Evolutionary conservation across 2,888 invertebrate species (phyloP).

Genomic region (Argyra leucocephala): DNA sequence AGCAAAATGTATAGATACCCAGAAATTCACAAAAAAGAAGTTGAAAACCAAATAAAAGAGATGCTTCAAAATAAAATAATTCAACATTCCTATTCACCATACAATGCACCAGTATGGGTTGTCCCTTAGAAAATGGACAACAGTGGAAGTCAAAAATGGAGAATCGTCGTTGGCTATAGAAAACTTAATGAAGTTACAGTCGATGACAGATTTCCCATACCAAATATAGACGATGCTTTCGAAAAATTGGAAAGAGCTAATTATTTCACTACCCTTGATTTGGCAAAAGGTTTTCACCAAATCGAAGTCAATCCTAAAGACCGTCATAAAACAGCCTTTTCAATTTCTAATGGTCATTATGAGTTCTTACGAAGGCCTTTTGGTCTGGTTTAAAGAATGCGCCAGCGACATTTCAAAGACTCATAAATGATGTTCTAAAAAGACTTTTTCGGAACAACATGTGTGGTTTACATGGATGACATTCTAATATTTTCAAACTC

Average conservation of each 20-base stretch:
- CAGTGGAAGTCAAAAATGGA: constrained; percentile 9
- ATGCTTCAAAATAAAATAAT: constrained; percentile 22
- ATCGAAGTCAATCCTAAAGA: too few species aligned
- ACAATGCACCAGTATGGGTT: constrained; percentile 23
- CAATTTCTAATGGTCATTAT: constrained; percentile 14
- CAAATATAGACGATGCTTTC: neutral
- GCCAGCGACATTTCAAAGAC: constrained; percentile 13
- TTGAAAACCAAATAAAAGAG: constrained; percentile 19
- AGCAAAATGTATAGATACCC: constrained; percentile 18
- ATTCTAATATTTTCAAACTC: neutral
- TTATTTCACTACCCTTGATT: too few species aligned
- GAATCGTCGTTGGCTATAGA: neutral
- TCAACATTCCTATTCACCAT: constrained; percentile 20
- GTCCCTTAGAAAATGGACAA: constrained; percentile 22
- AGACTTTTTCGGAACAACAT: neutral
- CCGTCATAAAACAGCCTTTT: constrained; percentile 12
- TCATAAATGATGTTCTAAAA: neutral
- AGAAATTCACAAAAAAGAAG: constrained; percentile 17
- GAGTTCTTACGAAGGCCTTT: constrained; percentile 18
- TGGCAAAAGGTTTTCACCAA: too few species aligned
- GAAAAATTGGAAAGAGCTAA: neutral
- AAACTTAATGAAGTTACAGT: neutral
- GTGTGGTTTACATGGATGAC: constrained; percentile 1
- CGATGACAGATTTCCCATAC: neutral
- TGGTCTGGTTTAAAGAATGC: constrained; percentile 12